Evolutionary conservation across 2,888 invertebrate species (phyloP).

Genomic region (Microdon myrmicae): DNA sequence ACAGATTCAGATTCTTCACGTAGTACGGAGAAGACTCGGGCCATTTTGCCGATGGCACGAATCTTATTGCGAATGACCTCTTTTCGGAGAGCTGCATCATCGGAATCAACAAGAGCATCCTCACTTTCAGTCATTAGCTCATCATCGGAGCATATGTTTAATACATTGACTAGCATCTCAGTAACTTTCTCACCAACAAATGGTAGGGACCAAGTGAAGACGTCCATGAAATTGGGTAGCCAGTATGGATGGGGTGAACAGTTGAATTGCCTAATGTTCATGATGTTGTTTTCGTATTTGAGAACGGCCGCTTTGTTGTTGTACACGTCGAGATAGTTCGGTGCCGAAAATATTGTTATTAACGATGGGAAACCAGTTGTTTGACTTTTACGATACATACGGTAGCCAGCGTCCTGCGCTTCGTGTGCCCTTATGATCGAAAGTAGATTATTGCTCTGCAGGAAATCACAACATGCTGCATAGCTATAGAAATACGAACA

Average conservation of each 20-base stretch:
- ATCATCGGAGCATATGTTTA: conserved; percentile 99
- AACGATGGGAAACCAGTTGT: conserved; percentile 99
- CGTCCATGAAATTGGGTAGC: conserved; percentile 99
- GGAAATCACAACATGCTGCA: conserved; percentile 99
- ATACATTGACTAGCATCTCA: conserved; percentile 99
- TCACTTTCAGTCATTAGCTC: conserved; percentile 97
- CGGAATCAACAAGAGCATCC: conserved; percentile 74
- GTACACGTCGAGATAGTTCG: conserved; percentile 99
- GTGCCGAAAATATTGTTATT: conserved; percentile 99
- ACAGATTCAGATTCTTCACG: conserved; percentile 99
- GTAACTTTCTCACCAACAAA: conserved; percentile 99
- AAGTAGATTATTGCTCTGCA: conserved; percentile 99
- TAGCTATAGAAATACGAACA: conserved; percentile 99
- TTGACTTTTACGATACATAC: conserved; percentile 99
- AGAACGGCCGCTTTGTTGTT: conserved; percentile 99
- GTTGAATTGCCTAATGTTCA: conserved; percentile 99
- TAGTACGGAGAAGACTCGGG: conserved; percentile 97
- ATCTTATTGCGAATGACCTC: conserved; percentile 99
- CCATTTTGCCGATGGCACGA: conserved; percentile 99
- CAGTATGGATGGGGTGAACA: conserved; percentile 99
- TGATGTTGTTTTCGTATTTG: conserved; percentile 99
- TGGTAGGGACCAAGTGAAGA: conserved; percentile 99
- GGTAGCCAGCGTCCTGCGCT: conserved; percentile 97
- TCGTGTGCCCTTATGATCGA: conserved; percentile 99
- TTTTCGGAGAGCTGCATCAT: conserved; percentile 93